A percentile compares a stretch with the other conserved stretches of the same genome.
Evolutionary conservation across 1,140 invertebrate species (phyloP).

Genomic region (Plutomurus gul): DNA sequence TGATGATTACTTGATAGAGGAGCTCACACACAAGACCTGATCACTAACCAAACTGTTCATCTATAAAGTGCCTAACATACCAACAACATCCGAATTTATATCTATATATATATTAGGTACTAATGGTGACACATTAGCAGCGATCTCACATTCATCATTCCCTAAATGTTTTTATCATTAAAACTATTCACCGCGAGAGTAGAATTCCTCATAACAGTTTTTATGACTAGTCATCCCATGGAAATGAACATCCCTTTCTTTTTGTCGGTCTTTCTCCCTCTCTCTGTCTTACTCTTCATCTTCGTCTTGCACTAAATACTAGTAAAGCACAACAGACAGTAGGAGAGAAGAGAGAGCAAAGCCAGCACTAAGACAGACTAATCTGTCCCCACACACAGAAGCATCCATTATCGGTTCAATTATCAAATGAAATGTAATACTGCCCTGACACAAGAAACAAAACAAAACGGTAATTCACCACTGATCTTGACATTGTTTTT

Average conservation of each 20-base stretch:
- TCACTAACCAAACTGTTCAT: neutral
- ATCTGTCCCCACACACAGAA: too few species aligned
- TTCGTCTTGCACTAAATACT: neutral
- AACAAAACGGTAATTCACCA: too few species aligned
- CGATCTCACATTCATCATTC: neutral
- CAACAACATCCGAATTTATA: neutral
- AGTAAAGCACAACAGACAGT: neutral
- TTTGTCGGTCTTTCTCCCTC: neutral
- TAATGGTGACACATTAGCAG: constrained; percentile 1
- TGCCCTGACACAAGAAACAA: too few species aligned
- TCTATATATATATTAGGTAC: neutral
- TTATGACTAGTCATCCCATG: neutral
- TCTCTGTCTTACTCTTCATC: neutral
- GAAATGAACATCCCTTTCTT: neutral
- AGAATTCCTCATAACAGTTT: neutral
- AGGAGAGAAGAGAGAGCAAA: too few species aligned
- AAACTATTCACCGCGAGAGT: constrained; percentile 1
- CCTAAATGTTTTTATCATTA: constrained; percentile 11
- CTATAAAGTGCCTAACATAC: neutral
- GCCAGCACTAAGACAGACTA: too few species aligned
- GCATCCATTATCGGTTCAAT: too few species aligned
- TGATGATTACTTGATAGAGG: too few species aligned
- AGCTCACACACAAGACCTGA: too few species aligned
- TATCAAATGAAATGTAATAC: too few species aligned
- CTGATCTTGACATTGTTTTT: too few species aligned